Conservation (phyloP, 35 echinoderm and acorn worm species). For the Ophioderma brevispina region DNA sequence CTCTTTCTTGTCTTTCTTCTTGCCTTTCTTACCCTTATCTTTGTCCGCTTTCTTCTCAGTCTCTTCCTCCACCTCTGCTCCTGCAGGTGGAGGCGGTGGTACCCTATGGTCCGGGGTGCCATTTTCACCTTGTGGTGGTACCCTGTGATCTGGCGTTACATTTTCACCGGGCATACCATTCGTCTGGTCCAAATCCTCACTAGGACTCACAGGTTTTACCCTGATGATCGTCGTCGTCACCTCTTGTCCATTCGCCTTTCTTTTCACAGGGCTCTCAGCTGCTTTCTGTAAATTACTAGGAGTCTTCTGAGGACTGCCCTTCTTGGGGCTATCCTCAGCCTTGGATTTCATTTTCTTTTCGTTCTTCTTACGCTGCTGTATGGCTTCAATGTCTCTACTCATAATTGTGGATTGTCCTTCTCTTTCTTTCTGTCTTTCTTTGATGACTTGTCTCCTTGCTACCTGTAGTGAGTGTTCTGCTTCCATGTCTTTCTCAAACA, state of each 20-base stretch:
- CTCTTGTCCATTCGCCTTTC: not conserved
- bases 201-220: not conserved
- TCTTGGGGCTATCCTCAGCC: slow-evolving; percentile 32
- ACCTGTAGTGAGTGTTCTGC: slow-evolving; percentile 82
- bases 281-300: not conserved
- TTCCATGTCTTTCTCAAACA: slow-evolving; percentile 94
- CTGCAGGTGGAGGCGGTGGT: slow-evolving; percentile 8
- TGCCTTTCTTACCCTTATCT: not conserved
- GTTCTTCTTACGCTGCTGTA: not conserved
- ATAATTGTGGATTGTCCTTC: slow-evolving; percentile 63
- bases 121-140: slow-evolving; percentile 26
- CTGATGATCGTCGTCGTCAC: not conserved
- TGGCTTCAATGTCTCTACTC: slow-evolving; percentile 61
- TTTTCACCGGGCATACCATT: not conserved
- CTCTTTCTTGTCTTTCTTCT: slow-evolving; percentile 37
- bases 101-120: not conserved
- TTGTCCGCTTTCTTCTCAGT: not conserved
- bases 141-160: not conserved
- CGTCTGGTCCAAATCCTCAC: not conserved
- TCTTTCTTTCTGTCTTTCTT: slow-evolving; percentile 66
- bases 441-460: slow-evolving; percentile 72
- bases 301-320: not conserved
- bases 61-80: slow-evolving; percentile 16
- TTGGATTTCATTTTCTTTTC: slow-evolving; percentile 37
- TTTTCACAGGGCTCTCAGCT: not conserved